phyloP scores from a whole-genome alignment of 1,140 invertebrate species.

The Bombus vancouverensis region DNA sequence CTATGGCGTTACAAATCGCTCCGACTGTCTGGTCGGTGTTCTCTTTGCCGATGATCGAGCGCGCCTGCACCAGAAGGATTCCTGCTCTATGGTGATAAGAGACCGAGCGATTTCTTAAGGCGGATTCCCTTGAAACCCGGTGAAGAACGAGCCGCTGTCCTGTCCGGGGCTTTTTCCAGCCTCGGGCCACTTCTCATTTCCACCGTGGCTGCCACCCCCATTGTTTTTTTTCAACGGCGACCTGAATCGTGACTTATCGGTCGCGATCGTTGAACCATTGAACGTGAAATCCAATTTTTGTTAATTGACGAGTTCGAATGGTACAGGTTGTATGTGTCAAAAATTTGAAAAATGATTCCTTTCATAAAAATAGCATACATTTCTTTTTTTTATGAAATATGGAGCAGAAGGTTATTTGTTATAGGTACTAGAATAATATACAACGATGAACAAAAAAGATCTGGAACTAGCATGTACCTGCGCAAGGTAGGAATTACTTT shows the following conservation, averaged over 20 bases:
- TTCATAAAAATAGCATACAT: too few species aligned
- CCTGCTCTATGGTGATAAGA: conserved; percentile 72
- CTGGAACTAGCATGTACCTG: too few species aligned
- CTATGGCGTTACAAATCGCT: conserved; percentile 65
- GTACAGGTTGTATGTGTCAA: background rate
- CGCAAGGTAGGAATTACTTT: too few species aligned
- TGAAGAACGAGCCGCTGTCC: conserved; percentile 52
- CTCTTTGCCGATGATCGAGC: conserved; percentile 70
- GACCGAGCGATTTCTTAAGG: conserved; percentile 64
- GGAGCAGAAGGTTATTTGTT: too few species aligned
- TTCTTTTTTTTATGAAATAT: too few species aligned
- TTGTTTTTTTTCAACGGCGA: background rate
- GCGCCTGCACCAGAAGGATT: conserved; percentile 67
- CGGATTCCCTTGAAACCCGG: conserved; percentile 58
- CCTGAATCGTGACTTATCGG: background rate
- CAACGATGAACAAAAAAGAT: too few species aligned
- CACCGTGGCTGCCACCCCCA: background rate
- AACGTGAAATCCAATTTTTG: background rate
- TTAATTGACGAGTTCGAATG: background rate
- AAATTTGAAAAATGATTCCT: too few species aligned
- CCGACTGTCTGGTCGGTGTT: conserved; percentile 55
- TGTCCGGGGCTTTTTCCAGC: conserved; percentile 35
- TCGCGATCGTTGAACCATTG: background rate
- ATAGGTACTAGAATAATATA: too few species aligned
- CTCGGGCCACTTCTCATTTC: conserved; percentile 40